These are phyloP conservation scores for Pilophorus perplexus DNA, from an alignment of 2,888 invertebrate species.

Conservation along the genomic window DNA sequence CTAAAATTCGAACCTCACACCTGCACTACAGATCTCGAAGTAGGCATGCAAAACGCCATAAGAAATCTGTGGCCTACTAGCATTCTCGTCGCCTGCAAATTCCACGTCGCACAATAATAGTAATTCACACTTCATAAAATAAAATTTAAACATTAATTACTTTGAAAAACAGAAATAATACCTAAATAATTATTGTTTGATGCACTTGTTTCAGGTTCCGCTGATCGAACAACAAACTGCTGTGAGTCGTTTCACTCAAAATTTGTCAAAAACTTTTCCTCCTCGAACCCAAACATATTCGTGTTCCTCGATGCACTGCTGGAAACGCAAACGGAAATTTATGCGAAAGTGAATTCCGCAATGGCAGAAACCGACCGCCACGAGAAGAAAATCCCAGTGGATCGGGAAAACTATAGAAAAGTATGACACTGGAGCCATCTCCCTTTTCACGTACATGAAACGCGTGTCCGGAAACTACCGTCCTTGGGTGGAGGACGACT, in stretches of 20 bases:
- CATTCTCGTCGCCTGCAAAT: conserved; percentile 4
- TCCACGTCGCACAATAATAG: conserved; percentile 10
- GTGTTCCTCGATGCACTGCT: background rate
- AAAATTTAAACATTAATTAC: no score
- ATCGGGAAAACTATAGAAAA: no score
- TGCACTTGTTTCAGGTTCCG: no score
- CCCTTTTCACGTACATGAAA: no score
- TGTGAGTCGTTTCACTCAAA: conserved; percentile 2
- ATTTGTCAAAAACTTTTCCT: background rate
- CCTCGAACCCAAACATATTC: conserved; percentile 15
- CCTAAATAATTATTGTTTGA: no score
- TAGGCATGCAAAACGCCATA: background rate
- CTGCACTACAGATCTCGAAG: conserved; percentile 23
- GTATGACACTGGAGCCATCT: no score
- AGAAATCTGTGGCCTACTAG: background rate
- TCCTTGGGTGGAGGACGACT: no score
- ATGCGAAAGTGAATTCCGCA: no score
- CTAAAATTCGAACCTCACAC: conserved; percentile 21
- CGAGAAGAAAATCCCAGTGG: no score
- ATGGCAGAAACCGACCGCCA: background rate
- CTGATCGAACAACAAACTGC: conserved; percentile 1
- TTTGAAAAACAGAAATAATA: no score
- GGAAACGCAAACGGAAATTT: background rate
- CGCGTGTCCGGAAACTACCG: no score
- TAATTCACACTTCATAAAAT: background rate